Conservation (phyloP, 2,888 invertebrate genomes). For the Trachelus stipa region DNA sequence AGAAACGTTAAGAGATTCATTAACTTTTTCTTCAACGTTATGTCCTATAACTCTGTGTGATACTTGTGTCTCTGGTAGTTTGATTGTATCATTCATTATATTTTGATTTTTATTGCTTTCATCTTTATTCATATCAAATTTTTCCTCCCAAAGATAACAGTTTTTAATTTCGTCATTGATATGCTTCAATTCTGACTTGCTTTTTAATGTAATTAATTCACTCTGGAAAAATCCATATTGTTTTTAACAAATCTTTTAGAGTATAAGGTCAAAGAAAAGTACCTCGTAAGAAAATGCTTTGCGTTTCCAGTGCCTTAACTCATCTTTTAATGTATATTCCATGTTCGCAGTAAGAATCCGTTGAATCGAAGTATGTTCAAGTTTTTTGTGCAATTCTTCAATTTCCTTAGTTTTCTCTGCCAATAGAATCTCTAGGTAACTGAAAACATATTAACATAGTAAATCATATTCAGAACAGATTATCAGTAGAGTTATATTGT, state of each 20-base stretch:
- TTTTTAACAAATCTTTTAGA: not conserved
- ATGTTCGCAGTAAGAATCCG: constrained; percentile 45
- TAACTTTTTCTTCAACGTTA: not conserved
- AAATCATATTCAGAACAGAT: not conserved
- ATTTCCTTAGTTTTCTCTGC: constrained; percentile 44
- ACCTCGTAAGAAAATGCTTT: constrained; percentile 47
- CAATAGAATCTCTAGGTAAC: constrained; percentile 49
- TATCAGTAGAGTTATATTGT: not conserved
- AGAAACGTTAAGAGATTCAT: not conserved
- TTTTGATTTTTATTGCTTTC: constrained; percentile 50
- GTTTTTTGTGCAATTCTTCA: constrained; percentile 42
- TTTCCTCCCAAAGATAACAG: constrained; percentile 30
- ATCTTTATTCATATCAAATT: constrained; percentile 71
- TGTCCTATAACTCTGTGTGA: not conserved
- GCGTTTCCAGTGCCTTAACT: constrained; percentile 42
- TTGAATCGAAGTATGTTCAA: constrained; percentile 47
- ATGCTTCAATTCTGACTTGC: constrained; percentile 23
- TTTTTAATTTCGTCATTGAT: not conserved
- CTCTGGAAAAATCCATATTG: constrained; percentile 25
- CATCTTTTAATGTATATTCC: constrained; percentile 34
- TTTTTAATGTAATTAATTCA: constrained; percentile 34
- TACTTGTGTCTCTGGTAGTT: not conserved
- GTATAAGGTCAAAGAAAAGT: constrained; percentile 5
- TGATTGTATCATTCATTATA: constrained; percentile 30
- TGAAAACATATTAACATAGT: constrained; percentile 23